These are phyloP conservation scores for Dione juno DNA, from an alignment of 2,888 invertebrate genomes.

Conservation along the genomic window DNA sequence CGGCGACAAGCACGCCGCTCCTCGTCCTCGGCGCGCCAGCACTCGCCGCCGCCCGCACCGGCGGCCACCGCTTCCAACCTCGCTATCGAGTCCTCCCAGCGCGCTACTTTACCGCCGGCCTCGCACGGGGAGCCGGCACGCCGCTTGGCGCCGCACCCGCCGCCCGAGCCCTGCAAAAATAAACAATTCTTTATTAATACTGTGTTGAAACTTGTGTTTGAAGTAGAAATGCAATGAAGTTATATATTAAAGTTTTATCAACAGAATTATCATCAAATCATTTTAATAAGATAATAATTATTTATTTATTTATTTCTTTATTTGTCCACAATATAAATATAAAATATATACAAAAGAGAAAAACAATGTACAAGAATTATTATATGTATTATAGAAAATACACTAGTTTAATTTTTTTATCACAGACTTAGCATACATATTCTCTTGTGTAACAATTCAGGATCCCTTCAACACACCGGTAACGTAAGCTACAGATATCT, in stretches of 20 bases:
- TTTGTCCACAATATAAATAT: too few species aligned
- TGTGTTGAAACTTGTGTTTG: not conserved
- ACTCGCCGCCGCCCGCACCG: constrained; percentile 85
- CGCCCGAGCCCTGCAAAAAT: constrained; percentile 72
- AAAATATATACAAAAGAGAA: too few species aligned
- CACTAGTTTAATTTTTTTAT: constrained; percentile 2
- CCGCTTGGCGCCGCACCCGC: constrained; percentile 82
- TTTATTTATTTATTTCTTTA: not conserved
- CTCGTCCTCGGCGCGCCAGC: constrained; percentile 83
- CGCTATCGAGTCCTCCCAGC: constrained; percentile 81
- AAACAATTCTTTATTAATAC: constrained; percentile 5
- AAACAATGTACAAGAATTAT: too few species aligned
- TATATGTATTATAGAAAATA: too few species aligned
- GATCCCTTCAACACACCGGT: constrained; percentile 32
- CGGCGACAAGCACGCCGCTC: constrained; percentile 81
- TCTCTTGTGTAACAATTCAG: constrained; percentile 21
- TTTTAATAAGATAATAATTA: not conserved
- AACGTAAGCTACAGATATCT: constrained; percentile 48
- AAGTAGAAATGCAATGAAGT: not conserved
- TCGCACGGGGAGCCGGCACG: constrained; percentile 79
- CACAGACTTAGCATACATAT: constrained; percentile 9
- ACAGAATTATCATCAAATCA: not conserved
- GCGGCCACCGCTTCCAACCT: constrained; percentile 83
- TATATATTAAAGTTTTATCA: not conserved
- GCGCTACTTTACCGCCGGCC: constrained; percentile 80